Conservation (phyloP, 2,113 vertebrate genomes). For the Clarias macrocephalus region DNA sequence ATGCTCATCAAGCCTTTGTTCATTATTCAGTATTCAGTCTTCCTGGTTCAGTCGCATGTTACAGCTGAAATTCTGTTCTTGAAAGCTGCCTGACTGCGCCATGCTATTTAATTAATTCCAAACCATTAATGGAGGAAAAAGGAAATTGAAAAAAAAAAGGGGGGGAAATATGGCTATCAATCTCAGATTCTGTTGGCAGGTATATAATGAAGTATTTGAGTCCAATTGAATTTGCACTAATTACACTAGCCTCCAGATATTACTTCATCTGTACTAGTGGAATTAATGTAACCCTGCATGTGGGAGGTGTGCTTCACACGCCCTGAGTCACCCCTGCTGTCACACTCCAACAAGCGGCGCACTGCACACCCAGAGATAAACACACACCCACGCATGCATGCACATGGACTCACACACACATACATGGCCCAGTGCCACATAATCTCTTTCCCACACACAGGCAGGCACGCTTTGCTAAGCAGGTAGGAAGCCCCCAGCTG, state of each 20-base stretch:
- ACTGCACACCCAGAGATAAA: conserved; percentile 51
- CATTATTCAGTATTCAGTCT: conserved; percentile 15
- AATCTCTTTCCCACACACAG: conserved; percentile 55
- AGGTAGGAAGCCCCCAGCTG: conserved; percentile 72
- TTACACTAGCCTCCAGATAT: conserved; percentile 74
- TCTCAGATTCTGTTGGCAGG: conserved; percentile 73
- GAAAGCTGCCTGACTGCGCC: conserved; percentile 53
- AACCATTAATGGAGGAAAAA: conserved; percentile 71
- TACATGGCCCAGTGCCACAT: conserved; percentile 35
- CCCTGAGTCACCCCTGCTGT: conserved; percentile 48
- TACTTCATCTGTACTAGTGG: conserved; percentile 67
- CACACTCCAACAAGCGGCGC: conserved; percentile 39
- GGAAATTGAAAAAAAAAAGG: conserved; percentile 61
- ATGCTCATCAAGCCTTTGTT: conserved; percentile 24
- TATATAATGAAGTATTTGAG: conserved; percentile 75
- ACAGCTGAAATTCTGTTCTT: conserved; percentile 47
- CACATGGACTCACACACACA: conserved; percentile 46
- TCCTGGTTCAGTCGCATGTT: conserved; percentile 35
- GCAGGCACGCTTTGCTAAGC: conserved; percentile 71
- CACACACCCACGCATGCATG: conserved; percentile 42
- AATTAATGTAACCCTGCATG: conserved; percentile 60
- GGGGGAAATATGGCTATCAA: conserved; percentile 72
- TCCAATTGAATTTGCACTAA: conserved; percentile 76
- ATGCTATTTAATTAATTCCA: conserved; percentile 69
- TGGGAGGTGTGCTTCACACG: conserved; percentile 48